Evolutionary conservation across 1,140 invertebrate species (phyloP), one percentile per base, ranked within the genome.

Genomic region (Himalopsyche phryganea): DNA sequence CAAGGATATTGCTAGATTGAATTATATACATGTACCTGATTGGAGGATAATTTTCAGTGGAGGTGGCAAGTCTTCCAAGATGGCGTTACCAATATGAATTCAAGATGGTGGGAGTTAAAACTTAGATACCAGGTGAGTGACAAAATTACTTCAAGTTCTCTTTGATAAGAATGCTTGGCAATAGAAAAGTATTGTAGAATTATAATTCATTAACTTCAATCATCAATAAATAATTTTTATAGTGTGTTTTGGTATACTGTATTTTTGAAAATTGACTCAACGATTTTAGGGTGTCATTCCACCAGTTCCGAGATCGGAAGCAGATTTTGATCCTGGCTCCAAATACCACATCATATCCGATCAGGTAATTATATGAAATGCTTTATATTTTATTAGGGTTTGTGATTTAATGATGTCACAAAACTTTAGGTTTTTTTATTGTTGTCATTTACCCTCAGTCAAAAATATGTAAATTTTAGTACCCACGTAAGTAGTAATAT

Each of bases 321-420:
- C 79, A 10, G 87, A 92, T 69, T 91, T 92, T 65, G 90, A 92
- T 73, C 83, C 89, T 1, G 89, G 82, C 19, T 81, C 89, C 1
- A 92, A 92, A 65, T 89, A 89, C 67, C 89, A 92, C 66, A 79
- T 92, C 4, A 83, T 88, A n/a, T 85, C 87, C 9, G 87, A 91
- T 73, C 79, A 84, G 67, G 76, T 76, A 63, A 14, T 6, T n/a
- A n/a, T n/a, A n/a, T n/a, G n/a, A n/a, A n/a, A n/a, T n/a, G n/a
- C n/a, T n/a, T 44, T 44, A 14, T 9, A 7, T 44, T 9, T 44
- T 44, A 44, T 35, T 35, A 14, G n/a, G n/a, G n/a, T n/a, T n/a
- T n/a, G n/a, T n/a, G n/a, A n/a, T n/a, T n/a, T n/a, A n/a, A n/a
- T n/a, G n/a, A n/a, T n/a, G n/a, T n/a, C n/a, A n/a, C n/a, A n/a